Conservation (phyloP, 2,113 vertebrate species). For the Dicrurus megarhynchus region DNA sequence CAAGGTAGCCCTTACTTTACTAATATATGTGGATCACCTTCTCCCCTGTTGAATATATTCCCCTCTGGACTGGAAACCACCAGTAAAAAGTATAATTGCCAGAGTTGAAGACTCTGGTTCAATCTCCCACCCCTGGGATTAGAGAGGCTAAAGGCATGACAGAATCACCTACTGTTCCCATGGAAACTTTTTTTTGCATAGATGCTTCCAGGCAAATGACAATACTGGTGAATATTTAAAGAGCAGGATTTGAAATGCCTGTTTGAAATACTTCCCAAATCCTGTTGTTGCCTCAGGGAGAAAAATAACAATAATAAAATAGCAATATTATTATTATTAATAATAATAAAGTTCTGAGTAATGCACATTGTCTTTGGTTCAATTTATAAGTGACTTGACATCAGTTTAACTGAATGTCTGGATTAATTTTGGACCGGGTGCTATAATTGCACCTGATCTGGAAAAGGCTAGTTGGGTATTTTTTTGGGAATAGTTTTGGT, state of each 20-base stretch:
- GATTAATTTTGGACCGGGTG: background rate
- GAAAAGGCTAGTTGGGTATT: background rate
- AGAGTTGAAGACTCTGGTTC: background rate
- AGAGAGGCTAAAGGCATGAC: background rate
- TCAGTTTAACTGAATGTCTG: background rate
- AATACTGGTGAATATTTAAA: background rate
- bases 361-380: background rate
- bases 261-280: background rate
- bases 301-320: background rate
- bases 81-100: background rate
- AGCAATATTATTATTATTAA: accelerated
- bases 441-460: background rate
- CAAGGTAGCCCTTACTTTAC: background rate
- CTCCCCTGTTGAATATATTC: background rate
- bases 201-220: conserved; percentile 5
- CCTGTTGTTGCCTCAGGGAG: background rate
- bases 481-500: background rate
- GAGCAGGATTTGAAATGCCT: background rate
- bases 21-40: background rate
- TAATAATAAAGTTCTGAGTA: background rate
- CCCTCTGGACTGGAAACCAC: background rate
- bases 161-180: conserved; percentile 23
- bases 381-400: background rate
- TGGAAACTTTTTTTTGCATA: conserved; percentile 41
- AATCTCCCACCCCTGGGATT: background rate